These are phyloP conservation scores for Muraenolepis orangiensis DNA, from an alignment of 2,797 vertebrate species.

Conservation along the genomic window DNA sequence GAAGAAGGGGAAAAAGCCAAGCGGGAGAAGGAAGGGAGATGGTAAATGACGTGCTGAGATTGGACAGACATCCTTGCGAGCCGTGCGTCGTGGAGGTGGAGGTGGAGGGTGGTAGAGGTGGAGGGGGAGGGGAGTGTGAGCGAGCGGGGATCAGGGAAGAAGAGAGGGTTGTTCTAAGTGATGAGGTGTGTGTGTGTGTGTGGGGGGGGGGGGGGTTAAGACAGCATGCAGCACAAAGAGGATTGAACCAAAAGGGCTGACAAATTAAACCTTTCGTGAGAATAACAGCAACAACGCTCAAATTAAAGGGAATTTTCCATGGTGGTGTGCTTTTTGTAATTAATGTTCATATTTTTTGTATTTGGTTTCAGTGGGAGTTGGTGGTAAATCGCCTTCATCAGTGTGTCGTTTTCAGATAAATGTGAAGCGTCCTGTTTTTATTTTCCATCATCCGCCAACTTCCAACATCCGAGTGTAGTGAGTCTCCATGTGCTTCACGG, in stretches of 20 bases:
- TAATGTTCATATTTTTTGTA: no score
- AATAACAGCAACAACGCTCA: no score
- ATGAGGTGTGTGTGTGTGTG: no score
- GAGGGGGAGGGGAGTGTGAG: neutral
- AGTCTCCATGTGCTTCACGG: conserved; percentile 35
- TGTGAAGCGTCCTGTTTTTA: conserved; percentile 9
- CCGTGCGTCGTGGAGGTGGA: neutral
- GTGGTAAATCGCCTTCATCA: conserved; percentile 17
- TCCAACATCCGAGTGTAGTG: conserved; percentile 22
- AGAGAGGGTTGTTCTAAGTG: no score
- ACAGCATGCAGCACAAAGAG: no score
- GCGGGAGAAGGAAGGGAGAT: conserved; percentile 4
- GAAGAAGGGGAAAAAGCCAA: neutral
- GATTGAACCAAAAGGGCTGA: no score
- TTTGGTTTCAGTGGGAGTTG: neutral
- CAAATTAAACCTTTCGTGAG: no score
- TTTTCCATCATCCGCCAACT: conserved; percentile 8
- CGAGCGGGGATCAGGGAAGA: no score
- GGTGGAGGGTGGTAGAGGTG: neutral
- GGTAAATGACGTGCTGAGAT: conserved; percentile 6
- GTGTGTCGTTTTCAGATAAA: conserved; percentile 21
- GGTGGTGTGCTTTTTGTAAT: no score
- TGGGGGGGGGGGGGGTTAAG: no score
- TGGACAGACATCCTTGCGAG: neutral
- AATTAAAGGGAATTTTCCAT: no score